Conservation (phyloP, 2,113 vertebrate species). For the Prunella fulvescens region DNA sequence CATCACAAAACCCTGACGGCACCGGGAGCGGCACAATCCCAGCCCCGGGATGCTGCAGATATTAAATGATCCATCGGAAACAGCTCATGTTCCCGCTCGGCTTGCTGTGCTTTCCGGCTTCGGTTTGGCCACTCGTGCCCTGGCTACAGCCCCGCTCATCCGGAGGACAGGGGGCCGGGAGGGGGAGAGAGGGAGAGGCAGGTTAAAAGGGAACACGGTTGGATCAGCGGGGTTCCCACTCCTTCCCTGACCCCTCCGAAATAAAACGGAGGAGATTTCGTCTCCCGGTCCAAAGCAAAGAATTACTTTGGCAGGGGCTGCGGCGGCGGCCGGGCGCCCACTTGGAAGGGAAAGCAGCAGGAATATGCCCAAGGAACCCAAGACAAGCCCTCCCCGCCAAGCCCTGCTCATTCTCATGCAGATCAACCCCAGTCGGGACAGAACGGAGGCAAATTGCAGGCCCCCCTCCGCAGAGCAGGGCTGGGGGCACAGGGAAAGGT, state of each 20-base stretch:
- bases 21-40: background rate
- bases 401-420: background rate
- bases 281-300: slow-evolving; percentile 60
- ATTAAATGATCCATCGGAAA: background rate
- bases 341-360: slow-evolving; percentile 31
- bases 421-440: background rate
- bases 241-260: slow-evolving; percentile 43
- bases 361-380: slow-evolving; percentile 34
- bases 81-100: background rate
- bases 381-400: slow-evolving; percentile 12
- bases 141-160: slow-evolving; percentile 14
- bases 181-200: background rate
- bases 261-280: background rate
- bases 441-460: background rate
- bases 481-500: background rate
- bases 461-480: background rate
- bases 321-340: slow-evolving; percentile 32
- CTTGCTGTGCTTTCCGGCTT: background rate
- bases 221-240: slow-evolving; percentile 44
- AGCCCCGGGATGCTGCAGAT: background rate
- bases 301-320: slow-evolving; percentile 62
- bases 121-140: background rate
- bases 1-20: background rate
- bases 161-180: background rate
- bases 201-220: slow-evolving; percentile 55